Evolutionary conservation across 2,113 vertebrate genomes (phyloP), one percentile per base, ranked within the genome.

Genomic region (Scytalopus superciliaris): DNA sequence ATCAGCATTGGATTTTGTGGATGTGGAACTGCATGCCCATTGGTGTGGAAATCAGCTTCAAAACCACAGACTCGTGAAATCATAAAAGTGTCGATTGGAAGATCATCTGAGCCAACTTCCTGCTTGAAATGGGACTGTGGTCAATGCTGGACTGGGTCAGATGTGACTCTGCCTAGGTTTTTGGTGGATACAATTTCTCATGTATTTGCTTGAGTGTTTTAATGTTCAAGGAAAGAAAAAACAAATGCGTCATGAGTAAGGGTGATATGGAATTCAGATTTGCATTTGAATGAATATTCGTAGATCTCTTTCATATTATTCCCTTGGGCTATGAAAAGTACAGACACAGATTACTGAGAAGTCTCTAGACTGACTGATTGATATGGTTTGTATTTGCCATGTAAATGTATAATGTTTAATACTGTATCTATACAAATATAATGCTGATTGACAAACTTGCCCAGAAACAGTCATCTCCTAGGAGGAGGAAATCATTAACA

Each of bases 391-490:
- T 97, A 91, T 97, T 97, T 97, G 91, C 82, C 93, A 96, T 95
- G 91, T 95, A 96, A 95, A 97, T 96, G 87, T 80, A 56, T 27
- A 62, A 55, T 74, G 45, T 90, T 94, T 96, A 89, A 86, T 94
- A 88, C 82, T 70, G 42, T 96, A 90, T 91, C 95, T 95, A 90
- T 91, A 96, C 79, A 96, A 93, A 94, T 88, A 96, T 11, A 96
- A 91, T 74, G 67, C 84, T 96, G 93, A 96, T 96, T 97, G 96
- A 96, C 95, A 96, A 95, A 97, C 87, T 95, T 84, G 47, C 75
- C 67, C 59, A 96, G 82, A 77, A 95, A 94, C n/a, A 91, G 79
- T 77, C 59, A 77, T 86, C 42, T 96, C 94, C 59, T 56, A 91
- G 84, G 94, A 96, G 80, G 13, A 94, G 37, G 56, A 94, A 94